Evolutionary conservation across 2,797 vertebrate genomes (phyloP).

Genomic region (Rhodeus uyekii): DNA sequence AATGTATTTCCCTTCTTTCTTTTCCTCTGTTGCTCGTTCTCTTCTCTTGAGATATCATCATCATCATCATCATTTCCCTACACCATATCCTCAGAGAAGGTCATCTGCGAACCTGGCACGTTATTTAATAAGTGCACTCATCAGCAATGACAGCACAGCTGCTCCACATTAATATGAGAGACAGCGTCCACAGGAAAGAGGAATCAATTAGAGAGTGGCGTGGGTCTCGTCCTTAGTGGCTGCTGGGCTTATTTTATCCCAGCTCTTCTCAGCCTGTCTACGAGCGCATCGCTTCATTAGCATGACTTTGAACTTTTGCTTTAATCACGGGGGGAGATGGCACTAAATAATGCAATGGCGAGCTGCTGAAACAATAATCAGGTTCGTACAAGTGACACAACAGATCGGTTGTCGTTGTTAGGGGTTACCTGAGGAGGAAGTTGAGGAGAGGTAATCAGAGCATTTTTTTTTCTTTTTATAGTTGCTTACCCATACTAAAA

Average conservation of each 20-base stretch:
- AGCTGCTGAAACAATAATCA: slow-evolving; percentile 37
- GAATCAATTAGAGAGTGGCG: slow-evolving; percentile 45
- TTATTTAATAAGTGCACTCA: slow-evolving; percentile 50
- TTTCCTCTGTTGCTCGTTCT: slow-evolving; percentile 5
- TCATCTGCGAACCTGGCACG: slow-evolving; percentile 42
- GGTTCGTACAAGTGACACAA: background rate
- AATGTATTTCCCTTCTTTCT: background rate
- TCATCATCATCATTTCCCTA: slow-evolving; percentile 37
- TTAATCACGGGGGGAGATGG: slow-evolving; percentile 36
- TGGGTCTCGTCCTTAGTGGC: slow-evolving; percentile 34
- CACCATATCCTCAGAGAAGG: slow-evolving; percentile 48
- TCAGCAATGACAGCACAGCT: slow-evolving; percentile 47
- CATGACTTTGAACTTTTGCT: slow-evolving; percentile 54
- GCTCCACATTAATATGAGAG: slow-evolving; percentile 32
- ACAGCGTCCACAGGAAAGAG: slow-evolving; percentile 45
- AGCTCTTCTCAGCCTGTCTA: slow-evolving; percentile 21
- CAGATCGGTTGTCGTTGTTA: slow-evolving; percentile 14
- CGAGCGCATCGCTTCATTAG: slow-evolving; percentile 31
- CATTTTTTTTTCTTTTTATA: background rate
- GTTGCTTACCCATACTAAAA: background rate
- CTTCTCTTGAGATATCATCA: slow-evolving; percentile 10
- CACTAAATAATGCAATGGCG: slow-evolving; percentile 46
- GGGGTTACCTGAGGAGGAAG: slow-evolving; percentile 32
- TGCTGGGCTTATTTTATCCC: slow-evolving; percentile 40
- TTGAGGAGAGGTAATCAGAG: slow-evolving; percentile 10